Evolutionary conservation across 1,140 invertebrate species (phyloP), one percentile per base, ranked within the genome.

Genomic region (Drosophila bipectinata): DNA sequence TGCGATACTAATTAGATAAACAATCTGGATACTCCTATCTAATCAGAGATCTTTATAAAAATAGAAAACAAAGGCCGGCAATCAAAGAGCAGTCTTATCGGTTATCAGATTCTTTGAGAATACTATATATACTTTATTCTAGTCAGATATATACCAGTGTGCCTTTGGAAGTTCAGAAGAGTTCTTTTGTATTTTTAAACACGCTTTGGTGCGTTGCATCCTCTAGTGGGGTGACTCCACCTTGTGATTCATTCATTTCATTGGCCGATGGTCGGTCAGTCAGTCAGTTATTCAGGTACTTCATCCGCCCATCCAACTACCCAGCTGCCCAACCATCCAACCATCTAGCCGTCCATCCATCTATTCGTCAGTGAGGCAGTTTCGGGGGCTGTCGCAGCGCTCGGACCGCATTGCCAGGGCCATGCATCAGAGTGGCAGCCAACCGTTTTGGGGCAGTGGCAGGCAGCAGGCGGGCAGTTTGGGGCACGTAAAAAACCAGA

Each of bases 221-320:
- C 4, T 1, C 26, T 28, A 0, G 5, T 28, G 12, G 39, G 10
- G 39, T 5, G 14, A 41, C 59, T 12, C 39, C 24, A 37, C 34
- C 77, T 78, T 56, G 78, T 85, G 81, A 87, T 85, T 87, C 81
- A 85, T 85, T 85, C 81, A 85, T 87, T 78, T 59, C 59, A 74
- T 72, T 87, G 52, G 39, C 63, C 60, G 60, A 28, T 45, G 41
- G 64, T 63, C 64, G 74, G 64, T 63, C 64, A 69, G 55, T 71
- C 47, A n/a, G 24, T 45, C 26, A 37, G 44, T 60, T 47, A 32
- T 62, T 54, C 67, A 30, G 66, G 63, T 67, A 44, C 63, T 60
- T 30, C 18, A 24, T 39, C 55, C 24, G 57, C 34, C 61, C 14
- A 21, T 48, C 49, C 7, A 55, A 44, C 30, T 37, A 28, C 14